Evolutionary conservation across 2,797 vertebrate species (phyloP), one percentile per base, ranked within the genome.

Genomic region (Sebastes taczanowskii): DNA sequence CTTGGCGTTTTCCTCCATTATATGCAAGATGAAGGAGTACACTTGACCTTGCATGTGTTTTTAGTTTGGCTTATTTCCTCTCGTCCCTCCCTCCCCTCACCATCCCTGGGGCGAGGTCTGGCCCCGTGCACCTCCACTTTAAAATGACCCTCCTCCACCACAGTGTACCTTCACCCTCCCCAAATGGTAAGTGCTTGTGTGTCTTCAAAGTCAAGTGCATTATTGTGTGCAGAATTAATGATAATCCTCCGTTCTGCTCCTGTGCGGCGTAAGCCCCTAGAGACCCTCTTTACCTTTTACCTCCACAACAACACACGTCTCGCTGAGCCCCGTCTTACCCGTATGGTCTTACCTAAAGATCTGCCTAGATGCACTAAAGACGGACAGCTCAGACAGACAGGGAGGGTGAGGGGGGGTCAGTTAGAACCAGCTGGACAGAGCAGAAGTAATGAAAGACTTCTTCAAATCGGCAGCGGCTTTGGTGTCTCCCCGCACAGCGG

Each of bases 11-110:
- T 73, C 71, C 59, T 83, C 74, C 66, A 67, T 84, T 77, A 88
- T 78, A 84, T 84, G 29, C 69, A 20, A 82, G 74, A 89, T 90
- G 84, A 92, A 87, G 86, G 77, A 77, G 68, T 66, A 72, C 77
- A 91, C 82, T 92, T 93, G 91, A 93, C 89, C 92, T 91, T 91
- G 82, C 90, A 93, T 89, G 82, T 95, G 93, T 89, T 93, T 94
- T 90, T 77, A 74, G 81, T 94, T 94, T 88, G 81, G 32, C 83
- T 49, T 76, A 73, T 86, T 92, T 92, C 90, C 92, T 89, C 78
- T 71, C n/a, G 1, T 58, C 56, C 69, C 71, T 78, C 74, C 56
- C 66, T 66, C 69, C 81, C 30, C 58, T 66, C 55, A 7, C 35
- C 63, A 63, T 86, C 91, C 91, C 92, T 30, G 71, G 82, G 78